These are phyloP conservation scores for Junonia oenone DNA, from an alignment of 2,888 invertebrate species.

Conservation along the genomic window DNA sequence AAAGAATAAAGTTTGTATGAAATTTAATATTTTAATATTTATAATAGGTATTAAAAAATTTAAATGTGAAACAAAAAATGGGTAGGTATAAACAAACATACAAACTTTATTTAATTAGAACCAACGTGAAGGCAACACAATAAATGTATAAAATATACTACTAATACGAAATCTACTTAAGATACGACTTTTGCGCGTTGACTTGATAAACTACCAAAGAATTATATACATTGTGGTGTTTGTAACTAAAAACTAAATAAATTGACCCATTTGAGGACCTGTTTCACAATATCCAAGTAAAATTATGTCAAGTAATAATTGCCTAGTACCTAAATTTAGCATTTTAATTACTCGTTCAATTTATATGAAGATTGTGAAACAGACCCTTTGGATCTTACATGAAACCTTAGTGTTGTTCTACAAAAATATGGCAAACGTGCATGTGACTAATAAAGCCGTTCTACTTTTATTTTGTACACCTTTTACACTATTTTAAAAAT, in stretches of 20 bases:
- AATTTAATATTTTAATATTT: neutral
- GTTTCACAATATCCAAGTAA: no score
- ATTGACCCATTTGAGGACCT: neutral
- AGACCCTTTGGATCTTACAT: neutral
- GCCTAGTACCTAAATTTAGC: no score
- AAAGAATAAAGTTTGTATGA: constrained; percentile 18
- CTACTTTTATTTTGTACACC: constrained; percentile 32
- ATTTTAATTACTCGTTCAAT: no score
- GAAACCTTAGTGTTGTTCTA: constrained; percentile 29
- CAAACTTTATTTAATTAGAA: neutral
- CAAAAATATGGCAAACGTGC: constrained; percentile 59
- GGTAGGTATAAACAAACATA: no score
- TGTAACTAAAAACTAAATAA: constrained; percentile 7
- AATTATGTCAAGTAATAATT: no score
- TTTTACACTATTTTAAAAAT: constrained; percentile 8
- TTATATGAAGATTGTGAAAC: no score
- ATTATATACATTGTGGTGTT: constrained; percentile 7
- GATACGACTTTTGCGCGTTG: constrained; percentile 1
- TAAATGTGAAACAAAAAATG: no score
- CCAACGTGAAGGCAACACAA: neutral
- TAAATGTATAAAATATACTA: neutral
- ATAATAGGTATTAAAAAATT: neutral
- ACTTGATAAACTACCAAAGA: neutral
- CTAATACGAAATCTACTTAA: neutral
- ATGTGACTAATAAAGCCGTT: constrained; percentile 39